Evolutionary conservation across 1,140 invertebrate genomes (phyloP).

Genomic region (Apis dorsata): DNA sequence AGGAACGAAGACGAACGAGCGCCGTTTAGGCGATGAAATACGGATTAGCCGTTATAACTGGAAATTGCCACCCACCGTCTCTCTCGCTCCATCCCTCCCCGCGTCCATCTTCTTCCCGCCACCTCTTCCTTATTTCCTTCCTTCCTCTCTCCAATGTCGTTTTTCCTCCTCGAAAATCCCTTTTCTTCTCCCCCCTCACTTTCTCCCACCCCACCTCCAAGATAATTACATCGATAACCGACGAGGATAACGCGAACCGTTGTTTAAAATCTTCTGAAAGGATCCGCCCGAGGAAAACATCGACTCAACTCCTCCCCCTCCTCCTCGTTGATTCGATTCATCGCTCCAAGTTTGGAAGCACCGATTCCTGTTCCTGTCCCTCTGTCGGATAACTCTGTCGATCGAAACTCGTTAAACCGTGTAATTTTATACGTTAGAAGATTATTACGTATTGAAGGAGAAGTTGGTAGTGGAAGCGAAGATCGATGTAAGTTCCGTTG

Average conservation of each 20-base stretch:
- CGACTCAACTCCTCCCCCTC: too few relatives aligned
- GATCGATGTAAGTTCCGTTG: too few relatives aligned
- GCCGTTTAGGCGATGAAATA: conserved; percentile 80
- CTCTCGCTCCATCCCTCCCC: background rate
- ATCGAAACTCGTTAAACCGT: too few relatives aligned
- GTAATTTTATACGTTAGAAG: too few relatives aligned
- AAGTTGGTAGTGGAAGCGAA: too few relatives aligned
- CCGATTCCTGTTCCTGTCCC: too few relatives aligned
- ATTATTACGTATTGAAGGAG: too few relatives aligned
- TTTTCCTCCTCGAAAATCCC: conserved; percentile 37
- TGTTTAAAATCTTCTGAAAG: conserved; percentile 30
- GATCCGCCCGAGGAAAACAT: background rate
- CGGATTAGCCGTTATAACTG: conserved; percentile 80
- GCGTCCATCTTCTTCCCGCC: background rate
- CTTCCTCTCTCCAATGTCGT: background rate
- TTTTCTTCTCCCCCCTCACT: too few relatives aligned
- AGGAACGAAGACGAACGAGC: conserved; percentile 77
- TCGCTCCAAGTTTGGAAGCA: too few relatives aligned
- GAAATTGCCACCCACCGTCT: conserved; percentile 73
- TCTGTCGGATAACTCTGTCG: too few relatives aligned
- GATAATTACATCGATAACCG: conserved; percentile 58
- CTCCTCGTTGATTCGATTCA: too few relatives aligned
- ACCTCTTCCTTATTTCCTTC: conserved; percentile 6
- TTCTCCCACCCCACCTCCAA: background rate
- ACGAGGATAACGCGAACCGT: conserved; percentile 7